phyloP scores from a whole-genome alignment of 2,888 invertebrate genomes.

The Craniophora ligustri region DNA sequence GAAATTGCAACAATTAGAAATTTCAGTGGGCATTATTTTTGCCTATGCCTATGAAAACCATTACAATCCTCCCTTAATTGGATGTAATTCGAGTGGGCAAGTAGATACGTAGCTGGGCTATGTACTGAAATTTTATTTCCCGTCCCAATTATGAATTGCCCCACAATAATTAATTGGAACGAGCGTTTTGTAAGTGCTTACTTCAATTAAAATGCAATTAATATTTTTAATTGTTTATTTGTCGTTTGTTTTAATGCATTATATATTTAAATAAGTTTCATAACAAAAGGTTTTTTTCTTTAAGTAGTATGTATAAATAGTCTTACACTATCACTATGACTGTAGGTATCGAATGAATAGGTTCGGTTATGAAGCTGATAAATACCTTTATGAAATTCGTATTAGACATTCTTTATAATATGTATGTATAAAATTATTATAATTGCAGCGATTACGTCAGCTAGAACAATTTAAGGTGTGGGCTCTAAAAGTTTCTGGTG shows the following conservation, averaged over 20 bases:
- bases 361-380: slow-evolving; percentile 73
- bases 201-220: slow-evolving; percentile 60
- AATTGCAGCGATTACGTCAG: slow-evolving; percentile 68
- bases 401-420: slow-evolving; percentile 54
- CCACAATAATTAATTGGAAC: slow-evolving; percentile 49
- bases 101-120: slow-evolving; percentile 20
- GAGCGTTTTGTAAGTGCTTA: slow-evolving; percentile 27
- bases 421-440: slow-evolving; percentile 63
- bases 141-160: slow-evolving; percentile 41
- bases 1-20: too few relatives aligned
- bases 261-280: slow-evolving; percentile 86
- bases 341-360: slow-evolving; percentile 78
- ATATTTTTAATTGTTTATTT: slow-evolving; percentile 82
- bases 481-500: slow-evolving; percentile 58
- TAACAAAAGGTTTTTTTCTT: slow-evolving; percentile 83
- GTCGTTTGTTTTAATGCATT: slow-evolving; percentile 86
- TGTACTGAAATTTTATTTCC: slow-evolving; percentile 34
- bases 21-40: too few relatives aligned
- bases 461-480: slow-evolving; percentile 63
- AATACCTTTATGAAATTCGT: slow-evolving; percentile 60
- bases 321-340: slow-evolving; percentile 83
- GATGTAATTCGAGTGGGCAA: slow-evolving; percentile 26
- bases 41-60: slow-evolving; percentile 9
- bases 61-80: slow-evolving; percentile 31
- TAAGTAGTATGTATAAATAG: slow-evolving; percentile 86